Evolutionary conservation across 2,888 invertebrate species (phyloP).

Genomic region (Papilio gigon): DNA sequence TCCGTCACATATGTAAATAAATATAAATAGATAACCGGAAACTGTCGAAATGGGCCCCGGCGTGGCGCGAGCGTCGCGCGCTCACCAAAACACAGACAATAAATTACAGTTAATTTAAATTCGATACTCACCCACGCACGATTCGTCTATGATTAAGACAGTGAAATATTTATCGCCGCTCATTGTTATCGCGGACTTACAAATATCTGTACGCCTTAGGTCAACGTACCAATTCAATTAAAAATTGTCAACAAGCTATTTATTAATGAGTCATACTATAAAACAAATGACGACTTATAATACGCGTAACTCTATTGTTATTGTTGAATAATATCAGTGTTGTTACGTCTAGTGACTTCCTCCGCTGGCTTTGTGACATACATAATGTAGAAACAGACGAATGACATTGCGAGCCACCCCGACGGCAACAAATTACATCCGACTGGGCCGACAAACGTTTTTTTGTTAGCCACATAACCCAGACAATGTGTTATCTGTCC

Average conservation of each 20-base stretch:
- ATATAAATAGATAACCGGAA: conserved; percentile 64
- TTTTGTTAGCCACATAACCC: conserved; percentile 69
- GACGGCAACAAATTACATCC: conserved; percentile 74
- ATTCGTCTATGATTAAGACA: conserved; percentile 65
- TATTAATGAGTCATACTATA: conserved; percentile 12
- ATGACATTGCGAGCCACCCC: conserved; percentile 75
- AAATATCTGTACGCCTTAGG: conserved; percentile 21
- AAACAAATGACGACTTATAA: conserved; percentile 1
- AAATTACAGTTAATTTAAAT: conserved; percentile 76
- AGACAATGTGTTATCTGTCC: conserved; percentile 79
- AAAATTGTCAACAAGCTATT: background rate
- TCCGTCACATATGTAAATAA: conserved; percentile 38
- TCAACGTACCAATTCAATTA: conserved; percentile 18
- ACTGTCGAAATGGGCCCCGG: conserved; percentile 64
- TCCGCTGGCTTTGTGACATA: conserved; percentile 50
- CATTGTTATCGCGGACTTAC: conserved; percentile 28
- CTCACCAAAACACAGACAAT: conserved; percentile 65
- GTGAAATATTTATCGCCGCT: conserved; percentile 50
- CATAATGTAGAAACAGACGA: conserved; percentile 64
- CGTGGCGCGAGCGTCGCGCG: conserved; percentile 56
- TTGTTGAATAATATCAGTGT: conserved; percentile 32
- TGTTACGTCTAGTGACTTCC: conserved; percentile 43
- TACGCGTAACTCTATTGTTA: background rate
- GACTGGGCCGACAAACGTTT: conserved; percentile 75
- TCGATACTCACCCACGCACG: conserved; percentile 68